Base-by-base conservation (phyloP, 2,113 vertebrate genomes). In the Mustela lutreola region DNA sequence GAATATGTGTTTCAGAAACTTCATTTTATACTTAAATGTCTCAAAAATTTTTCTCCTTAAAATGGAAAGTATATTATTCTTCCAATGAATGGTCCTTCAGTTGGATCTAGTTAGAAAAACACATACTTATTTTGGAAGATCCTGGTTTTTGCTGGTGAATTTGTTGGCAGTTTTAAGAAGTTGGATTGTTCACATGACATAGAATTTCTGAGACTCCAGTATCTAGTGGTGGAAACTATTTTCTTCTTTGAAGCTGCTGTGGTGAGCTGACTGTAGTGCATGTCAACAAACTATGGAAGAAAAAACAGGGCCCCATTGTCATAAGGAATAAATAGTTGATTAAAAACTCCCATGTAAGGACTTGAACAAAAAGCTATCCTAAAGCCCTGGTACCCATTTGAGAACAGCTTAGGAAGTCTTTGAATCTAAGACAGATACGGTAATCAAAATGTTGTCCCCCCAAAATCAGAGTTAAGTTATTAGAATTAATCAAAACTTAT, bases 1-100 rank as follows among this genome's bases (percentile, higher is more conserved):
- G 70, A 4, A 5, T 80, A 56, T 75, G 28, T 58, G 7, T 91
- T 93, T 95, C 33, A 83, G 33, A 78, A 81, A 75, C 24, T 36
- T 53, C 19, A 88, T 53, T 93, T 89, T 94, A 45, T 67, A 82
- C 31, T 91, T 82, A 78, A 42, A 79, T 56, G 78, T 79, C 9
- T 86, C 36, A 62, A 28, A 78, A 16, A 7, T 1, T 28, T 89
- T 58, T 36, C 2, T 22, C 11, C 28, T 83, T 87, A 50, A 83
- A 96, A 33, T 22, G 45, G 89, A 86, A 87, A 2, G 19, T 71
- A 14, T 92, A 62, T 53, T 88, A 14, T 93, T 76, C 11, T 83
- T 85, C n/a, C 48, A 86, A 12, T 63, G 76, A 78, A 71, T 56
- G 8, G 39, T 90, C 24, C 19, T 85, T 89, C 42, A n/a, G 9